Percentiles rank a stretch among this genome's conserved stretches.
Evolutionary conservation across 35 echinoderm and acorn worm genomes (phyloP).

Genomic region (Antedon bifida): DNA sequence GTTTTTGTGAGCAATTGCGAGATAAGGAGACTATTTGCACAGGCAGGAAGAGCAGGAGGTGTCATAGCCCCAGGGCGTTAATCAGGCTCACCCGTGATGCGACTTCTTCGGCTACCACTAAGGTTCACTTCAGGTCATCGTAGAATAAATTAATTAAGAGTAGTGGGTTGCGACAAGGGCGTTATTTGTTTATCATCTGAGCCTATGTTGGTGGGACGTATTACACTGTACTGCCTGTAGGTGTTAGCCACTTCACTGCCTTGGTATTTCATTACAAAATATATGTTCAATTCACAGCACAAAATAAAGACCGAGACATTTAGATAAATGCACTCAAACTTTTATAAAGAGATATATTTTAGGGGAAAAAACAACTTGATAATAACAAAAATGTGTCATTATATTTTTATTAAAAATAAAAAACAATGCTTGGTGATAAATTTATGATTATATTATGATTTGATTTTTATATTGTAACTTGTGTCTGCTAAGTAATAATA

Average conservation of each 20-base stretch:
- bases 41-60: background rate
- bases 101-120: background rate
- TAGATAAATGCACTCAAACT: background rate
- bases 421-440: too few species aligned
- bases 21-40: conserved; percentile 1
- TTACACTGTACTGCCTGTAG: background rate
- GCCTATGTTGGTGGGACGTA: background rate
- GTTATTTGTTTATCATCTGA: background rate
- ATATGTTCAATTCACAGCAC: background rate
- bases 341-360: background rate
- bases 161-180: background rate
- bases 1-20: background rate
- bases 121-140: background rate
- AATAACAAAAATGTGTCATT: background rate
- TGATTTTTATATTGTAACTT: background rate
- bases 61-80: background rate
- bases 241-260: background rate
- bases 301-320: background rate
- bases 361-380: background rate
- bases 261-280: background rate
- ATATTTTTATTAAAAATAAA: background rate
- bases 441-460: too few species aligned
- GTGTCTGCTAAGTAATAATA: background rate
- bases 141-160: background rate
- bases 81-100: background rate